Evolutionary conservation across 2,888 invertebrate genomes (phyloP).

Genomic region (Arge pagana): DNA sequence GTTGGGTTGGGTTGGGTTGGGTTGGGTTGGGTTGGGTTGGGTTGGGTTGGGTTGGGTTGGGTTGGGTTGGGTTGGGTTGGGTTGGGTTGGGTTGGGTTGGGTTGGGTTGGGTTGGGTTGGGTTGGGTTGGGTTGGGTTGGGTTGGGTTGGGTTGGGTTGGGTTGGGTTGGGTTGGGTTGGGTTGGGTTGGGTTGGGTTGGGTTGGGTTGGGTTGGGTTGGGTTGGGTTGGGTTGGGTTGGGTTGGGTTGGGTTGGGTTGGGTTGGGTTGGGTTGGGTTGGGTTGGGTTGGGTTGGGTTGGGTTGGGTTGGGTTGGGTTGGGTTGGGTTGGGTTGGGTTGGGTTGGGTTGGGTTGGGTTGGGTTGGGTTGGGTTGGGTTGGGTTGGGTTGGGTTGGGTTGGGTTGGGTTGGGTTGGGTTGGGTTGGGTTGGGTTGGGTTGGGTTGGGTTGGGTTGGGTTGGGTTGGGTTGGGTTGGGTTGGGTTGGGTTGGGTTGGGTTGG

Average conservation of each 20-base stretch:
- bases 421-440: conserved; percentile 41
- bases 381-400: conserved; percentile 39
- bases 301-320: conserved; percentile 36
- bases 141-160: conserved; percentile 36
- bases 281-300: conserved; percentile 35
- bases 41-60: conserved; percentile 38
- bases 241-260: conserved; percentile 34
- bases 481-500: conserved; percentile 40
- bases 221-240: conserved; percentile 36
- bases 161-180: conserved; percentile 36
- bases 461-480: conserved; percentile 38
- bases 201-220: conserved; percentile 36
- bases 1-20: conserved; percentile 40
- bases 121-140: conserved; percentile 36
- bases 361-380: conserved; percentile 37
- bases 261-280: conserved; percentile 33
- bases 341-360: conserved; percentile 37
- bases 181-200: conserved; percentile 34
- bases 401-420: conserved; percentile 42
- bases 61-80: conserved; percentile 38
- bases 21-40: conserved; percentile 37
- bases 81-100: conserved; percentile 36
- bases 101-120: conserved; percentile 35
- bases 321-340: conserved; percentile 36
- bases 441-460: conserved; percentile 42